Evolutionary conservation across 2,797 vertebrate genomes (phyloP), one percentile per base, ranked within the genome.

Genomic region (Chloroceryle inda): DNA sequence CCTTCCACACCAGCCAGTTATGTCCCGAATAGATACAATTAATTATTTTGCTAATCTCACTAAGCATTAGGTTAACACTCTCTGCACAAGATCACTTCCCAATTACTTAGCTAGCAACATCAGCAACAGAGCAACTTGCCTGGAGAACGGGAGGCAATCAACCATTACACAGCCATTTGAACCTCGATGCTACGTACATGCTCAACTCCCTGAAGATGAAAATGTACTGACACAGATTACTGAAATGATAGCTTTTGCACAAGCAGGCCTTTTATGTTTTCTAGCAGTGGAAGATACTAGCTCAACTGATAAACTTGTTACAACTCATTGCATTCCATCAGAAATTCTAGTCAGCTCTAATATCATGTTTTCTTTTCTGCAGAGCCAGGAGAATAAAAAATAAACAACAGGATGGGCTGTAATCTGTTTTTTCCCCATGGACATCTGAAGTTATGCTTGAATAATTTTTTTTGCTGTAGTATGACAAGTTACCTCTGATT

Each of bases 31-130:
- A 90, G 76, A 61, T 49, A 82, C 49, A 68, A 80, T 85, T 89
- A 69, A 88, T 94, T 63, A 56, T 81, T 76, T 53, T 35, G 44
- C 69, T 89, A 71, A 91, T 91, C 78, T 89, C 73, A 7, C 79
- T 63, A 47, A 85, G 47, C 69, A 14, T 63, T 75, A 40, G 74
- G 63, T 21, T 63, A 78, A 63, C 66, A 21, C 62, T 67, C 45
- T 45, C 71, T 55, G 72, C 72, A 83, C 13, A 14, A 85, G 71
- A 81, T 87, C 88, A 15, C 52, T 59, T 74, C 91, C 89, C 82
- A 85, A 5, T 91, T 85, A 67, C n/a, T 88, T n/a, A 55, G 77
- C 47, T 68, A 53, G 79, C 22, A 66, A 33, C 62, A 69, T 9
- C 82, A 72, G 0, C 84, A 87, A 45, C 63, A 75, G 86, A 81